These are phyloP conservation scores for Neomicropteryx cornuta DNA, from an alignment of 1,140 invertebrate species.

Conservation along the genomic window DNA sequence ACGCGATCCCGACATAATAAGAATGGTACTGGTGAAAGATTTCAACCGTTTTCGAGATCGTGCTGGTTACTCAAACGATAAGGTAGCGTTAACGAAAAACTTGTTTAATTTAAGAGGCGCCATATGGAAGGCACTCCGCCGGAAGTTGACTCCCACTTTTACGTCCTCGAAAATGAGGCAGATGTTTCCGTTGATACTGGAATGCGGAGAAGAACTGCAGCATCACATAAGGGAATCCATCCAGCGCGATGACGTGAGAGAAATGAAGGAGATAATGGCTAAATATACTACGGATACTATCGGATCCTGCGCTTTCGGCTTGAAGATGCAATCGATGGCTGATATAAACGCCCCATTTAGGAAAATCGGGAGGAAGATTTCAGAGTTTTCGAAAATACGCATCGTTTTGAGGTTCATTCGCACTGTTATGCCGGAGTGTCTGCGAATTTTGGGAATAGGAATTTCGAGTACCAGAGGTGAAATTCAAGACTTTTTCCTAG, in stretches of 20 bases:
- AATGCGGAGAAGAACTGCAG: constrained; percentile 27
- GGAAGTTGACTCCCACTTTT: constrained; percentile 47
- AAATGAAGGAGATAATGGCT: constrained; percentile 31
- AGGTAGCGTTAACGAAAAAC: constrained; percentile 22
- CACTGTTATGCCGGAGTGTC: no score
- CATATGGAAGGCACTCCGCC: constrained; percentile 42
- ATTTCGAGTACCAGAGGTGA: no score
- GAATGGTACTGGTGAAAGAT: constrained; percentile 33
- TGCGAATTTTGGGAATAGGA: no score
- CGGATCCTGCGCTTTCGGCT: constrained; percentile 42
- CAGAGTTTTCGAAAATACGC: constrained; percentile 14
- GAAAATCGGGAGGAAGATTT: constrained; percentile 27
- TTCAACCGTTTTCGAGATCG: constrained; percentile 35
- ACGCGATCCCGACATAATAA: constrained; percentile 34
- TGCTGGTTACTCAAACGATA: constrained; percentile 12
- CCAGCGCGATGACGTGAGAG: constrained; percentile 16
- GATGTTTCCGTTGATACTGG: constrained; percentile 38
- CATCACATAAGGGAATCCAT: constrained; percentile 17
- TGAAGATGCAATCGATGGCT: constrained; percentile 39
- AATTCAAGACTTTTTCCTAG: no score
- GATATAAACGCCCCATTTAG: constrained; percentile 38
- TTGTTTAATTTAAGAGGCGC: constrained; percentile 29
- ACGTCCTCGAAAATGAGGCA: constrained; percentile 45
- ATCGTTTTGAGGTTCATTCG: no score
- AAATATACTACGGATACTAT: constrained; percentile 47